Evolutionary conservation across 2,797 vertebrate genomes (phyloP).

Genomic region (Cottoperca gobio): DNA sequence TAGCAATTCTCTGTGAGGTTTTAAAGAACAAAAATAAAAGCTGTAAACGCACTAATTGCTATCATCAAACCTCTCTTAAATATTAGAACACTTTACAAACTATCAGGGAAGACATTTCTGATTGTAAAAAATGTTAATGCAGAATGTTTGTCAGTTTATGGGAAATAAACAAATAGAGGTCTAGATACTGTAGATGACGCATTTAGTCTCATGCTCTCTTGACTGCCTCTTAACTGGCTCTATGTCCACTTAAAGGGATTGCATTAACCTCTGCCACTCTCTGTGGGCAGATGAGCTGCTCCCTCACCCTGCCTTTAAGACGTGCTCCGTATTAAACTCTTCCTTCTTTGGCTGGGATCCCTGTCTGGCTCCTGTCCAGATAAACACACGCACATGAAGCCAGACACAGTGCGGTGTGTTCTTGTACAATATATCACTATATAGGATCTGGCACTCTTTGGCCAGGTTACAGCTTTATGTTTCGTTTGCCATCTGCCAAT

Average conservation of each 20-base stretch:
- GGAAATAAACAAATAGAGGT: constrained; percentile 35
- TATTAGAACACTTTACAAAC: constrained; percentile 4
- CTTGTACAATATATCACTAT: constrained; percentile 42
- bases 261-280: constrained; percentile 76
- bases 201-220: constrained; percentile 50
- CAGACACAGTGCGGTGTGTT: constrained; percentile 43
- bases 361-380: constrained; percentile 70
- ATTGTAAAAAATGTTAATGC: background rate
- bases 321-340: constrained; percentile 70
- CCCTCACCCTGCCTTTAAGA: constrained; percentile 67
- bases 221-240: constrained; percentile 69
- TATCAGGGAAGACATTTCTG: background rate
- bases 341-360: constrained; percentile 76
- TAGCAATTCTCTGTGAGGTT: too few relatives aligned
- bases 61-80: constrained; percentile 16
- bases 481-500: constrained; percentile 21
- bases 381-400: constrained; percentile 26
- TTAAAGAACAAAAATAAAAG: background rate
- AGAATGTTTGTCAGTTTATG: constrained; percentile 26
- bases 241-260: constrained; percentile 76
- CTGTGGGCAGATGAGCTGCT: constrained; percentile 60
- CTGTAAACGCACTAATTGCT: constrained; percentile 1
- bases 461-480: constrained; percentile 14
- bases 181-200: constrained; percentile 39
- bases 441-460: constrained; percentile 38